These are phyloP conservation scores for Scaptomyza parva DNA, from an alignment of 2,888 invertebrate species.

Conservation along the genomic window DNA sequence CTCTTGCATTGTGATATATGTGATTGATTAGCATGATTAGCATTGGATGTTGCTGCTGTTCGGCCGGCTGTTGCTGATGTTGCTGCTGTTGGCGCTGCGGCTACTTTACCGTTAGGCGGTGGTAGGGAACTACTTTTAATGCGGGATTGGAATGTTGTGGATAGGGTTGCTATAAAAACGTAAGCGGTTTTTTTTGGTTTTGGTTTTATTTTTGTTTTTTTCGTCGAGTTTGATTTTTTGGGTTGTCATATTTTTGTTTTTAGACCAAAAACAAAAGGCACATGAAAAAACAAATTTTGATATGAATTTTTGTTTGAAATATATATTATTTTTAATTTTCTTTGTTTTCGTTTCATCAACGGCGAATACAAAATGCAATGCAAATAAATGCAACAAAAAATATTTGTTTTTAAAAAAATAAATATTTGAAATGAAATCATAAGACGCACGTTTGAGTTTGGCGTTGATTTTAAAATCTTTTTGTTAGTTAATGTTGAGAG, in stretches of 20 bases:
- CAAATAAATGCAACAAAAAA: conserved; percentile 35
- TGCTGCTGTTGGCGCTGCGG: conserved; percentile 73
- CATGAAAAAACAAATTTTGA: conserved; percentile 67
- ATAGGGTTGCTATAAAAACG: conserved; percentile 89
- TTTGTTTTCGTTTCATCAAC: conserved; percentile 29
- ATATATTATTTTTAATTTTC: conserved; percentile 22
- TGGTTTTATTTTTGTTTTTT: conserved; percentile 27
- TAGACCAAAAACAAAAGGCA: conserved; percentile 69
- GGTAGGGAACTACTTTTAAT: conserved; percentile 88
- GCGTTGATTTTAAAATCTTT: conserved; percentile 24
- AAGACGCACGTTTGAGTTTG: conserved; percentile 26
- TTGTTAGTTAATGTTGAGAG: conserved; percentile 38
- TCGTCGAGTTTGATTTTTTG: conserved; percentile 45
- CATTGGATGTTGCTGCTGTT: conserved; percentile 52
- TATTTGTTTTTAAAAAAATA: conserved; percentile 12
- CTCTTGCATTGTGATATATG: conserved; percentile 77
- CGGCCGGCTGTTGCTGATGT: conserved; percentile 53
- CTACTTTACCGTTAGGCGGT: conserved; percentile 85
- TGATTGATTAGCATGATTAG: conserved; percentile 82
- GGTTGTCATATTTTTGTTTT: conserved; percentile 49
- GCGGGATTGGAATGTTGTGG: conserved; percentile 90
- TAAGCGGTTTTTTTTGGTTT: conserved; percentile 66
- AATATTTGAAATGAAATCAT: conserved; percentile 16
- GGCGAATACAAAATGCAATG: conserved; percentile 49
- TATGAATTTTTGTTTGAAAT: conserved; percentile 56